Conservation (phyloP, 2,113 vertebrate species). For the Lophotis ruficrista region DNA sequence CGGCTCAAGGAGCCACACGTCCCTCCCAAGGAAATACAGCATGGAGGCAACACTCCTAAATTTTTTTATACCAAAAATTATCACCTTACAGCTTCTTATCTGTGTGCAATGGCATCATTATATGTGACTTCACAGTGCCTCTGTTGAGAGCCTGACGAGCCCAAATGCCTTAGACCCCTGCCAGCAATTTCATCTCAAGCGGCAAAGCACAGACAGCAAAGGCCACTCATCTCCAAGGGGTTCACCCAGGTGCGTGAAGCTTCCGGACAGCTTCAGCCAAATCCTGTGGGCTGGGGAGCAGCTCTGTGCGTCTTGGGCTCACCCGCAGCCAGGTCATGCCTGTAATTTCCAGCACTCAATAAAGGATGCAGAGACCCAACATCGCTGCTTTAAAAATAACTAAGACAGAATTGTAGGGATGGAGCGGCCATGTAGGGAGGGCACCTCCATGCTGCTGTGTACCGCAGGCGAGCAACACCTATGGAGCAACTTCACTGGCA, state of each 20-base stretch:
- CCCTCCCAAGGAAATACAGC: conserved; percentile 47
- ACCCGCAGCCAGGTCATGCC: not conserved
- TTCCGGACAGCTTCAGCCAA: not conserved
- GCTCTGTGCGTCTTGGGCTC: accelerated
- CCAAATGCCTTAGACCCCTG: not conserved
- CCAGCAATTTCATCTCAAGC: not conserved
- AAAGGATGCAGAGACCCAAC: not conserved
- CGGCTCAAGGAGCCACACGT: conserved; percentile 3
- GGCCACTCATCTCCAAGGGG: not conserved
- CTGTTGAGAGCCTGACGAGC: not conserved
- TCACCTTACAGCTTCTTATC: conserved; percentile 9
- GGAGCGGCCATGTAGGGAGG: accelerated
- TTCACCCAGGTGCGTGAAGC: not conserved
- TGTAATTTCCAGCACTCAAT: not conserved
- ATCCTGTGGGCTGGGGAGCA: not conserved
- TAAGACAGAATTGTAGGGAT: not conserved
- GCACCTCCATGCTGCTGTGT: accelerated
- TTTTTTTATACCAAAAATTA: conserved; percentile 56
- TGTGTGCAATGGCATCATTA: not conserved
- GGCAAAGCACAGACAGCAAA: not conserved
- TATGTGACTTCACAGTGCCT: not conserved
- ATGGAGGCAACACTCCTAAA: conserved; percentile 34
- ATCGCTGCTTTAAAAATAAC: not conserved
- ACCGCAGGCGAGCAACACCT: accelerated
- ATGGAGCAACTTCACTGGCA: not conserved